These are phyloP conservation scores for Homarus americanus DNA, from an alignment of 1,140 invertebrate species.

Conservation along the genomic window DNA sequence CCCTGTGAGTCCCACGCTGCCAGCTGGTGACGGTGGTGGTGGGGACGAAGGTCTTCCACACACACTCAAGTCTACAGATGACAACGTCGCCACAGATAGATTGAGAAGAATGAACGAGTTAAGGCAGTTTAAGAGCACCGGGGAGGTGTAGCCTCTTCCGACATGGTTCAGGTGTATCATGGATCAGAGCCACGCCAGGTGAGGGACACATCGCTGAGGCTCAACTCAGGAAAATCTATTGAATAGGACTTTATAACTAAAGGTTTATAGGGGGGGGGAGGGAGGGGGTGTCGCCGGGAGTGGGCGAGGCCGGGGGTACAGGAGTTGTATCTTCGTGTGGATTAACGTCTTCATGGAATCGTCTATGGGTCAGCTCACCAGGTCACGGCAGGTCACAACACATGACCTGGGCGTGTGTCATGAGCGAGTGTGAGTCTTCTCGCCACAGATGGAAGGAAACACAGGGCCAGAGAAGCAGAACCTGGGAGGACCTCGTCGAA, in stretches of 20 bases:
- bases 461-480: constrained; percentile 44
- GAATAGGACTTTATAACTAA: background rate
- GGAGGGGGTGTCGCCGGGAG: background rate
- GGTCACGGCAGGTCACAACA: constrained; percentile 5
- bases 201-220: background rate
- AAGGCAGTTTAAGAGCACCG: background rate
- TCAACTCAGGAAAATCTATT: background rate
- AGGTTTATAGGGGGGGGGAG: background rate
- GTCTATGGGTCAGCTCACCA: constrained; percentile 28
- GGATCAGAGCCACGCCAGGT: background rate
- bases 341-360: constrained; percentile 15
- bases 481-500: constrained; percentile 37
- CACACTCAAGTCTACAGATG: background rate
- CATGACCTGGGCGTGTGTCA: constrained; percentile 7
- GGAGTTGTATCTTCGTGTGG: constrained; percentile 24
- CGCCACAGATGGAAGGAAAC: constrained; percentile 34
- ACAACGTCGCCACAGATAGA: background rate
- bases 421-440: constrained; percentile 45
- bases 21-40: background rate
- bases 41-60: background rate
- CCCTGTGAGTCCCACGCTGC: background rate
- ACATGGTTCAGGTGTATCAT: too few relatives aligned
- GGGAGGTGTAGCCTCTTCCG: background rate
- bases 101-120: background rate
- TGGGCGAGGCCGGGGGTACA: constrained; percentile 32